Conservation (phyloP, 2,797 vertebrate genomes). For the Valencia hispanica region DNA sequence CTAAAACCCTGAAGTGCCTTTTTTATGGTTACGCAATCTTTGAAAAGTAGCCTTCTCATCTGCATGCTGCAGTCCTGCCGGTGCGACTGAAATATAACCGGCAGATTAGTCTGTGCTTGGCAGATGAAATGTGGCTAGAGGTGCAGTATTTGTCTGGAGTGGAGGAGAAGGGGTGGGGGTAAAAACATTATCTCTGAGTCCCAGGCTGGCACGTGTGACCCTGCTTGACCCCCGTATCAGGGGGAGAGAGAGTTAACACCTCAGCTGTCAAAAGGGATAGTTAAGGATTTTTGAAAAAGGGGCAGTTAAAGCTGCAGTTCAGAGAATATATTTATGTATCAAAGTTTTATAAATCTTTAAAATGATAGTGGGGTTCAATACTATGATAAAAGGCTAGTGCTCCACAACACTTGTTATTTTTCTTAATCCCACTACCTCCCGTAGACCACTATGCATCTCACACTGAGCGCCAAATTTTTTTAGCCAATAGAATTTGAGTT, state of each 20-base stretch:
- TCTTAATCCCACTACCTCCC: no score
- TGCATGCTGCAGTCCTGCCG: not conserved
- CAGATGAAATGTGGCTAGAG: not conserved
- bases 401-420: no score
- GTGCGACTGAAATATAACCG: not conserved
- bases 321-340: no score
- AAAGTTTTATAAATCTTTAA: no score
- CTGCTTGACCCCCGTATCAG: conserved; percentile 58
- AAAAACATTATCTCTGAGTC: conserved; percentile 66
- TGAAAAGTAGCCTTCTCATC: not conserved
- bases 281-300: conserved; percentile 1
- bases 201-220: conserved; percentile 59
- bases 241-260: conserved; percentile 15
- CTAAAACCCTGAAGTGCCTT: not conserved
- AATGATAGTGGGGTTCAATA: no score
- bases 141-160: not conserved
- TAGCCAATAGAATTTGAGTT: no score
- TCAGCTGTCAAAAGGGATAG: not conserved
- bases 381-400: no score
- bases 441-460: no score
- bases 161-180: conserved; percentile 21
- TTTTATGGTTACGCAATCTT: not conserved
- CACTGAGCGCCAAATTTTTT: no score
- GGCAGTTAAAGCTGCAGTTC: no score
- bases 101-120: not conserved